phyloP scores from a whole-genome alignment of 30 jellyfish, hydroid and myxozoan species.

The Hydra vulgaris region DNA sequence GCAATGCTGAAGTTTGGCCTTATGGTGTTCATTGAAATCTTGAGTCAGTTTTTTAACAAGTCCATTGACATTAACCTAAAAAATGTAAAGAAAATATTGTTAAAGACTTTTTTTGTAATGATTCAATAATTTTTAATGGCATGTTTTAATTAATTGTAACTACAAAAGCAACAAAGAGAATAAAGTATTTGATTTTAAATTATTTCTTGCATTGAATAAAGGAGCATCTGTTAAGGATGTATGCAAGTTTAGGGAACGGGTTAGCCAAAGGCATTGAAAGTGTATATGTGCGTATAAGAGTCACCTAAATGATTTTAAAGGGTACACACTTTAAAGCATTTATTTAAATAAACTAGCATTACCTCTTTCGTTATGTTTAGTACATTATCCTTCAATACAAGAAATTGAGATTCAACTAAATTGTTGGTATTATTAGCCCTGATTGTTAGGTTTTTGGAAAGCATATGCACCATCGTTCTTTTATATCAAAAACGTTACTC shows the following conservation, averaged over 20 bases:
- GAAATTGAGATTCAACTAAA: neutral
- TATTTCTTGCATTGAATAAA: no score
- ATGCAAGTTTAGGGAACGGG: no score
- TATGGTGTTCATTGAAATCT: neutral
- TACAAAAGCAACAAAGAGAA: no score
- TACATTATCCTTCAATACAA: conserved; percentile 1
- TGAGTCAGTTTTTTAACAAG: neutral
- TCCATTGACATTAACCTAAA: neutral
- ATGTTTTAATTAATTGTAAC: neutral
- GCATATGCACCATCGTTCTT: neutral
- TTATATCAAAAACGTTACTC: no score
- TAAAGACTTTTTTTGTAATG: no score
- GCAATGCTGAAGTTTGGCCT: neutral
- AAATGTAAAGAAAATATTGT: no score
- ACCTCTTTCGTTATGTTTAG: conserved; percentile 4
- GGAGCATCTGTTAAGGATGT: no score
- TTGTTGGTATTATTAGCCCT: conserved; percentile 7
- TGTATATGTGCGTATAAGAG: neutral
- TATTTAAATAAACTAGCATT: neutral
- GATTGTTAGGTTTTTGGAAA: neutral
- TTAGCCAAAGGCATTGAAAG: neutral
- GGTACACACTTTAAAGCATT: no score
- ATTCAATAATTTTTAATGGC: no score
- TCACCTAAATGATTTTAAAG: no score
- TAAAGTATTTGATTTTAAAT: no score